These are phyloP conservation scores for Tupaia chinensis DNA, from an alignment of 2,113 vertebrate species.

Conservation along the genomic window DNA sequence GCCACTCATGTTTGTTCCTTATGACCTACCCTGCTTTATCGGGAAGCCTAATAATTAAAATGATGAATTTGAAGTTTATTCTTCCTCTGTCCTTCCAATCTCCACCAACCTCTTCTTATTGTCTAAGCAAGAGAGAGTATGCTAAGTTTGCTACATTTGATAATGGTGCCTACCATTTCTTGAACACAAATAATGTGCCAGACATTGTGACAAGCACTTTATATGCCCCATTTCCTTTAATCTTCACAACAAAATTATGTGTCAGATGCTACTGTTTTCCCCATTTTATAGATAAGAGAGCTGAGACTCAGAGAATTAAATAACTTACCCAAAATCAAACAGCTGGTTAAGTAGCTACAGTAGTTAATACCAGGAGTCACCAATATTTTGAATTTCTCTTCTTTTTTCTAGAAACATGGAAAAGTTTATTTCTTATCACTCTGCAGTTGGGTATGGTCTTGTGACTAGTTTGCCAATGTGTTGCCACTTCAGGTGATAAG, in stretches of 20 bases:
- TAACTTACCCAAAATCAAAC: neutral
- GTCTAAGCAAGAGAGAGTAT: conserved; percentile 6
- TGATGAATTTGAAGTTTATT: neutral
- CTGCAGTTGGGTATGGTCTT: neutral
- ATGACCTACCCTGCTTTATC: neutral
- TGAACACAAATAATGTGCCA: neutral
- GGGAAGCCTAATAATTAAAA: neutral
- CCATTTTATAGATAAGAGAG: conserved; percentile 17
- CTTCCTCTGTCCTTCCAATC: neutral
- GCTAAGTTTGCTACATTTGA: neutral
- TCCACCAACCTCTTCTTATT: neutral
- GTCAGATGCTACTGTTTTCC: neutral
- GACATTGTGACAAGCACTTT: neutral
- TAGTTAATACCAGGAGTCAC: neutral
- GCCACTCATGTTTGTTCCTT: neutral
- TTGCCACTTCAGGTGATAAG: conserved; percentile 8
- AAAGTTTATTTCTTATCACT: neutral
- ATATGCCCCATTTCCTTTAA: neutral
- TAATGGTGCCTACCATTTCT: neutral
- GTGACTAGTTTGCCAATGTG: neutral
- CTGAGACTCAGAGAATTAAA: neutral
- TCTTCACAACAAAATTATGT: neutral
- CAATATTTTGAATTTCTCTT: neutral
- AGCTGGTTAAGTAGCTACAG: neutral
- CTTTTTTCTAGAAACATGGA: neutral